Percentiles rank a stretch among this genome's conserved stretches.
phyloP scores from a whole-genome alignment of 92 coral and sea anemone species.

The Epizoanthus ramosus region DNA sequence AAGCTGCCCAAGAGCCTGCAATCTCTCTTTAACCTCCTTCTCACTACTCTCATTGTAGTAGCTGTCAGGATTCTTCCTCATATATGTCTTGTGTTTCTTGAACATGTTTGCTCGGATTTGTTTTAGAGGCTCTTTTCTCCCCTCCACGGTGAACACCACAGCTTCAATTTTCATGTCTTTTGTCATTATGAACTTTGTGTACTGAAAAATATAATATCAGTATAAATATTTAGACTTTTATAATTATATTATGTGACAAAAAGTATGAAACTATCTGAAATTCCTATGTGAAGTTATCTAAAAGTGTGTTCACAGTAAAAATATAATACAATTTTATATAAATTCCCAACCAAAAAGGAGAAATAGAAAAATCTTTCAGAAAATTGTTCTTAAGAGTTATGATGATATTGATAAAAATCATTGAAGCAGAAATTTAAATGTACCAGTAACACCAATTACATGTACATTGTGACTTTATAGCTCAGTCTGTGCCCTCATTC shows the following conservation, averaged over 20 bases:
- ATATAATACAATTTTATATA: no score
- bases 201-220: constrained; percentile 47
- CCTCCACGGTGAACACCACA: constrained; percentile 26
- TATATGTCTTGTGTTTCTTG: constrained; percentile 27
- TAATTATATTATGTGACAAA: constrained; percentile 2
- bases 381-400: no score
- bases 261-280: background rate
- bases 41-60: constrained; percentile 2
- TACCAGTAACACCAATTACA: no score
- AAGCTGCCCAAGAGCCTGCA: constrained; percentile 32
- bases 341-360: no score
- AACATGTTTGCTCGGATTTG: constrained; percentile 40
- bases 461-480: no score
- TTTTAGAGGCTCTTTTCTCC: constrained; percentile 45
- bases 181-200: constrained; percentile 58
- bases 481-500: no score
- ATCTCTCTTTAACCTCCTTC: constrained; percentile 19
- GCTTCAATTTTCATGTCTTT: constrained; percentile 41
- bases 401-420: no score
- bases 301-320: no score
- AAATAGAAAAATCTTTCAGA: no score
- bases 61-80: constrained; percentile 33
- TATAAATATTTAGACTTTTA: background rate
- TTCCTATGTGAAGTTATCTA: background rate
- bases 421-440: no score